Conservation (phyloP, 2,888 invertebrate species). For the Cheilosia scutellata region DNA sequence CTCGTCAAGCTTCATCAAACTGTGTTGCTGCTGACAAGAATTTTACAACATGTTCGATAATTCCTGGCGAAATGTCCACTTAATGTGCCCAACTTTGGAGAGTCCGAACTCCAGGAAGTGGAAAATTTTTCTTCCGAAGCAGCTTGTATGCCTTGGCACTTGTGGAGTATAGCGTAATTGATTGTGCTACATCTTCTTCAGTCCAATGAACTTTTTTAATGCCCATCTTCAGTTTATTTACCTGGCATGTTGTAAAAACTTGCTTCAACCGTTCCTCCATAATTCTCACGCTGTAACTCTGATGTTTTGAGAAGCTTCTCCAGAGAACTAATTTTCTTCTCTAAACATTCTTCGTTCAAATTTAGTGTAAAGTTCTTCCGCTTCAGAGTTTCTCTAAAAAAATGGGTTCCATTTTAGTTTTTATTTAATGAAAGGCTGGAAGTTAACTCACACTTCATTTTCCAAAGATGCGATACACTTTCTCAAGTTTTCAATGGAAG, state of each 20-base stretch:
- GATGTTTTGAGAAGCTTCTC: conserved; percentile 1
- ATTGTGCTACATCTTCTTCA: conserved; percentile 33
- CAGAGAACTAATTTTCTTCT: background rate
- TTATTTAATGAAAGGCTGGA: background rate
- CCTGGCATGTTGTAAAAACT: conserved; percentile 38
- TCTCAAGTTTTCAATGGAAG: background rate
- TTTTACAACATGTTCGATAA: conserved; percentile 64
- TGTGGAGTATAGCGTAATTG: conserved; percentile 50
- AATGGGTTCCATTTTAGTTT: background rate
- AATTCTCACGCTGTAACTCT: conserved; percentile 3
- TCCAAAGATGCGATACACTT: background rate
- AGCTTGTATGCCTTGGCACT: background rate
- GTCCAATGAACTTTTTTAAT: conserved; percentile 26
- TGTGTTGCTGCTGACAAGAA: conserved; percentile 42
- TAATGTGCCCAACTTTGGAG: conserved; percentile 35
- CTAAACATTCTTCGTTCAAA: background rate
- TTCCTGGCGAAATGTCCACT: conserved; percentile 31
- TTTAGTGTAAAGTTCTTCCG: background rate
- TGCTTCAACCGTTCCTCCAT: conserved; percentile 6
- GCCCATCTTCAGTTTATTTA: conserved; percentile 42
- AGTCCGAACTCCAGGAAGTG: conserved; percentile 48
- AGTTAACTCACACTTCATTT: background rate
- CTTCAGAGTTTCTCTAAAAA: background rate
- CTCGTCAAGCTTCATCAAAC: background rate
- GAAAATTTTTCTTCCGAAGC: conserved; percentile 40